Evolutionary conservation across 1,140 invertebrate species (phyloP).

Genomic region (Hylyphantes graminicola): DNA sequence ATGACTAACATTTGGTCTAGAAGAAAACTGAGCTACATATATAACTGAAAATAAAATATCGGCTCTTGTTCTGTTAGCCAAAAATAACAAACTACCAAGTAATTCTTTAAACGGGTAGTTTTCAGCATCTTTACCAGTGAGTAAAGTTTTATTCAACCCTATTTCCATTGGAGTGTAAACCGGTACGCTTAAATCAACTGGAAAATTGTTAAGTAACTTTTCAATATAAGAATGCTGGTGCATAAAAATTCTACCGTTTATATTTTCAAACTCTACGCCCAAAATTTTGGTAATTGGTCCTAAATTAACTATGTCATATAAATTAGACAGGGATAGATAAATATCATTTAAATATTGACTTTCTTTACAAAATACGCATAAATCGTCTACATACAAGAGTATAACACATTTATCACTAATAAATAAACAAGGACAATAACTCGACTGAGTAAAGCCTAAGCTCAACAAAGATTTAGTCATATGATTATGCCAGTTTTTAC

Average conservation of each 20-base stretch:
- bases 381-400: conserved; percentile 1
- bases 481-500: conserved; percentile 1
- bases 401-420: background rate
- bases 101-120: background rate
- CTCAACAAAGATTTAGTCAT: background rate
- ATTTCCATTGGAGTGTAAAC: background rate
- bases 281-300: too few relatives aligned
- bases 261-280: background rate
- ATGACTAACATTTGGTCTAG: background rate
- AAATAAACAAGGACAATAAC: background rate
- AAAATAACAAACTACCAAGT: background rate
- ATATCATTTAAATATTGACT: background rate
- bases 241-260: background rate
- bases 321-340: background rate
- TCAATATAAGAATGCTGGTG: background rate
- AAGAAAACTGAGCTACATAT: conserved; percentile 9
- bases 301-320: too few relatives aligned
- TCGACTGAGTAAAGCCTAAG: background rate
- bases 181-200: background rate
- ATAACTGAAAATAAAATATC: conserved; percentile 23
- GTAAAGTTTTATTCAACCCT: background rate
- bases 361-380: background rate
- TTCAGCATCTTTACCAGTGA: background rate
- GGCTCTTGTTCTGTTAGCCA: background rate
- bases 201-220: conserved; percentile 1